Base-by-base conservation (phyloP, 1,140 invertebrate genomes). In the Rhizoglyphus robini region DNA sequence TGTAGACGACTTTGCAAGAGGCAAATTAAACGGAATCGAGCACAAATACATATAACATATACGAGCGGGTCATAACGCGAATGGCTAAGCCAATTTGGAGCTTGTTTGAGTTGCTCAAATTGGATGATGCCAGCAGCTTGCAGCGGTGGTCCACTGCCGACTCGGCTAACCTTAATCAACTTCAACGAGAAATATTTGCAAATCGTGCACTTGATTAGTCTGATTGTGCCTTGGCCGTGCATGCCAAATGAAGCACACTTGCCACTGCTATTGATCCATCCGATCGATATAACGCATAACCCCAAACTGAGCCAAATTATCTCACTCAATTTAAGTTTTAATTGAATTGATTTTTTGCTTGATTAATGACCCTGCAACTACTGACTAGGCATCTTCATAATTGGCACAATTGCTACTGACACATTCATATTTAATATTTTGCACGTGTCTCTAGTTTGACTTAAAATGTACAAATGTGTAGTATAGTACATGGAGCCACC, bases 311-410 rank as follows among this genome's bases (percentile, higher is more conserved):
- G n/a, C n/a, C n/a, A 54, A 54, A 54, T 54, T 20, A 54, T 54
- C 20, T 54, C 51, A 54, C 51, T 54, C 51, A 23, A 54, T 54
- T 54, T 54, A 32, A 54, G 51, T 54, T 54, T 54, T 54, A 54
- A 54, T 54, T 54, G 51, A 54, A 54, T 54, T 32, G 8, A 54
- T 54, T 54, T 8, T 46, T 46, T 46, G 41, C 23, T 46, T 46
- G 41, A 46, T 46, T 46, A 46, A 46, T 46, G 41, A 46, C 15
- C 41, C 41, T 46, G 23, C 41, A 46, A 23, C 41, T 15, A 46
- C 15, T 46, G 41, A 46, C 23, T 46, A 23, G n/a, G n/a, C n/a
- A n/a, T n/a, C n/a, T n/a, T n/a, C n/a, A n/a, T n/a, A n/a, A n/a
- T n/a, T n/a, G n/a, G n/a, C n/a, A n/a, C n/a, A n/a, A n/a, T n/a